These are phyloP conservation scores for Drosophila pseudoananassae DNA, from an alignment of 1,140 invertebrate genomes.

Conservation along the genomic window DNA sequence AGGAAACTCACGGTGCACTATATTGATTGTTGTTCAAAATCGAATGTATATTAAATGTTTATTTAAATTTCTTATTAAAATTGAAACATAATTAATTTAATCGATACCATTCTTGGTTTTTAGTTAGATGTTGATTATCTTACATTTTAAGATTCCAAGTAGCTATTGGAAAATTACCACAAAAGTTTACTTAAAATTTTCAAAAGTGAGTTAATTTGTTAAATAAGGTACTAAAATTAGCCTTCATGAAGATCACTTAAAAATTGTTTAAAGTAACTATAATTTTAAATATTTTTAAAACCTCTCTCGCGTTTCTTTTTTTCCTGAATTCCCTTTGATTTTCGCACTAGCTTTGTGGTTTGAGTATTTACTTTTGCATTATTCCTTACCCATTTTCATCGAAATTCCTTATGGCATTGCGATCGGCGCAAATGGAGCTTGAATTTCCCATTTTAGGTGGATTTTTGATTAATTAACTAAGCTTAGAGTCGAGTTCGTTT, in stretches of 20 bases:
- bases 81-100: no score
- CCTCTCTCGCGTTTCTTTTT: slow-evolving; percentile 15
- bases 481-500: neutral
- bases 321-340: neutral
- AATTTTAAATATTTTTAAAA: neutral
- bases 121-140: no score
- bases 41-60: neutral
- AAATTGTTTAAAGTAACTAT: no score
- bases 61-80: neutral
- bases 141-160: no score
- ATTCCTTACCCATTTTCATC: slow-evolving; percentile 78
- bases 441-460: slow-evolving; percentile 73
- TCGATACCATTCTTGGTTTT: no score
- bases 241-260: no score
- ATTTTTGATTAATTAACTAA: slow-evolving; percentile 14
- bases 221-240: no score
- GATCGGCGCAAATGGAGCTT: slow-evolving; percentile 76
- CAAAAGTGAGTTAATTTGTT: no score
- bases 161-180: no score
- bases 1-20: neutral
- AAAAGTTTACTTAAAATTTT: no score
- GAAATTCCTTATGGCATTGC: slow-evolving; percentile 63
- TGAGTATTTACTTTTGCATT: no score
- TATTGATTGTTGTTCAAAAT: neutral
- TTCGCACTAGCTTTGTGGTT: neutral